A percentile compares a stretch with the other conserved stretches of the same genome.
Conservation (phyloP, 2,797 vertebrate species). For the Gadopsis marmoratus region DNA sequence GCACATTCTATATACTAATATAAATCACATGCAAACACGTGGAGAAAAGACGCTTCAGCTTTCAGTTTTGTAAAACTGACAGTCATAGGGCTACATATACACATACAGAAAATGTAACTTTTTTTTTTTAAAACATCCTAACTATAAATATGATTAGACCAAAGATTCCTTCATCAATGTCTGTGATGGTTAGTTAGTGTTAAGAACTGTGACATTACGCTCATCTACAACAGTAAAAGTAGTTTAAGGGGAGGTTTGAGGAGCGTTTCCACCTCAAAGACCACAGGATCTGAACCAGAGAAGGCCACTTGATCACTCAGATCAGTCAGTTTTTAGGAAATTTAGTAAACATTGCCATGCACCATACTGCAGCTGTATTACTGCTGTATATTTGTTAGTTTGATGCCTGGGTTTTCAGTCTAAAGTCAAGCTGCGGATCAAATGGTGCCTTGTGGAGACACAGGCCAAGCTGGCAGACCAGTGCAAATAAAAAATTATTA, state of each 20-base stretch:
- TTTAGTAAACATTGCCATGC: slow-evolving; percentile 76
- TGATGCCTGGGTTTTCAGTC: slow-evolving; percentile 57
- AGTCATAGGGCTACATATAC: slow-evolving; percentile 63
- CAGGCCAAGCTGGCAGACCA: slow-evolving; percentile 62
- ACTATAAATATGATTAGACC: slow-evolving; percentile 64
- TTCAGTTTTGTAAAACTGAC: slow-evolving; percentile 50
- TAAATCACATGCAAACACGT: slow-evolving; percentile 81
- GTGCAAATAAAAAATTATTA: slow-evolving; percentile 57
- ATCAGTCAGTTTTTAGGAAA: slow-evolving; percentile 55
- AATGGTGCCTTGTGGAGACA: slow-evolving; percentile 45
- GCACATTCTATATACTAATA: slow-evolving; percentile 73
- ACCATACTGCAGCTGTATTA: slow-evolving; percentile 48
- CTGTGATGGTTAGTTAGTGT: slow-evolving; percentile 41
- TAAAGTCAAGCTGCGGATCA: slow-evolving; percentile 54
- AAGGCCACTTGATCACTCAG: slow-evolving; percentile 72
- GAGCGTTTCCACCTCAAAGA: slow-evolving; percentile 47
- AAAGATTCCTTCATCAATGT: slow-evolving; percentile 46
- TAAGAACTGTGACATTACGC: slow-evolving; percentile 32
- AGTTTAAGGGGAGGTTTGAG: slow-evolving; percentile 24
- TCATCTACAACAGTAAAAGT: slow-evolving; percentile 46
- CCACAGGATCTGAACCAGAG: slow-evolving; percentile 73
- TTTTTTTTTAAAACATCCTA: slow-evolving; percentile 41
- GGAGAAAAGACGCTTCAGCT: slow-evolving; percentile 45
- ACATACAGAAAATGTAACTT: slow-evolving; percentile 63
- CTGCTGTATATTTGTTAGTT: slow-evolving; percentile 45